Conservation (phyloP, 2,113 vertebrate species). For the Cinclus mexicanus region DNA sequence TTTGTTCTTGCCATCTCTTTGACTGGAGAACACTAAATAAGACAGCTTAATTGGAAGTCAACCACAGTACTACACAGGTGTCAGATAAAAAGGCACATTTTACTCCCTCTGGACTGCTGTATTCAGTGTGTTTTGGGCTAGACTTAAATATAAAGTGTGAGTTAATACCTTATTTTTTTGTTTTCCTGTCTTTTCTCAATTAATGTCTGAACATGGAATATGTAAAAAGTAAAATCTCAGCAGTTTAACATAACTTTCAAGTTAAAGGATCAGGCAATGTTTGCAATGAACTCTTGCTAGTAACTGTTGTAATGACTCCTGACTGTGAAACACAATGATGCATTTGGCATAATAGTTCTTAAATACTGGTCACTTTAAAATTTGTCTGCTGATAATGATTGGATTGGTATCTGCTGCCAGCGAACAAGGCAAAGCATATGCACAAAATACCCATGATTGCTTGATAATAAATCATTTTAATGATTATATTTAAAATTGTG, state of each 20-base stretch:
- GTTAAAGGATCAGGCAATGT: neutral
- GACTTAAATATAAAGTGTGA: neutral
- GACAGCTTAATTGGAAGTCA: neutral
- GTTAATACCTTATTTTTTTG: neutral
- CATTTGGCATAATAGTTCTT: neutral
- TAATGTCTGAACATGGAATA: neutral
- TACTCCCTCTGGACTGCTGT: neutral
- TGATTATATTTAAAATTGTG: conserved; percentile 68
- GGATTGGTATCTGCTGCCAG: conserved; percentile 58
- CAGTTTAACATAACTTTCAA: neutral
- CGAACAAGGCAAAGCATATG: conserved; percentile 72
- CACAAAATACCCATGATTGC: conserved; percentile 59
- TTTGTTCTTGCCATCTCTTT: neutral
- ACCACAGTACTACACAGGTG: neutral
- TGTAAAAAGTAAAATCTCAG: neutral
- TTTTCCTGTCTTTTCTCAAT: neutral
- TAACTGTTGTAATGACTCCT: neutral
- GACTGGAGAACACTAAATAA: neutral
- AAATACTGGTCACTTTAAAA: conserved; percentile 55
- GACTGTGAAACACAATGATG: neutral
- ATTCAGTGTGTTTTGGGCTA: neutral
- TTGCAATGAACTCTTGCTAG: neutral
- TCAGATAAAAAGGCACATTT: neutral
- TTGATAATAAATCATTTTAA: conserved; percentile 72
- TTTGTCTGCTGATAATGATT: conserved; percentile 26